A percentile compares a stretch with the other conserved stretches of the same genome.
Conservation (phyloP, 2,113 vertebrate species). For the Gopherus flavomarginatus region DNA sequence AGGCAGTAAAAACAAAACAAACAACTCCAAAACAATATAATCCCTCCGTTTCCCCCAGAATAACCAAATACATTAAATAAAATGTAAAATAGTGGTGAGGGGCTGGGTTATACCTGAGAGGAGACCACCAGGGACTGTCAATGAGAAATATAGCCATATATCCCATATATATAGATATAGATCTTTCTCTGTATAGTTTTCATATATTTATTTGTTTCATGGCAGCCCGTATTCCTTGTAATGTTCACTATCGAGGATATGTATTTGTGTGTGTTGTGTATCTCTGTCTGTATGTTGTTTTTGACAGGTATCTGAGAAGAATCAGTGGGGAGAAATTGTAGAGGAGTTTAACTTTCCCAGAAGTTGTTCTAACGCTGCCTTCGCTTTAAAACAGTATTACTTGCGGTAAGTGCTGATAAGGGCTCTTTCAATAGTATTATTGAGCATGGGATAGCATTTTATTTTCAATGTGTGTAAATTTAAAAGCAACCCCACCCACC, state of each 20-base stretch:
- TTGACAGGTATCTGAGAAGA: constrained; percentile 97
- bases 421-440: constrained; percentile 72
- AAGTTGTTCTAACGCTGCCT: constrained; percentile 99
- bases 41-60: neutral
- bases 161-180: neutral
- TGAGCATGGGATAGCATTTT: constrained; percentile 54
- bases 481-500: constrained; percentile 39
- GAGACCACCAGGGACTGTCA: constrained; percentile 18
- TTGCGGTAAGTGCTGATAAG: constrained; percentile 92
- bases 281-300: constrained; percentile 78
- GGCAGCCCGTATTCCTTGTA: constrained; percentile 57
- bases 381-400: constrained; percentile 99
- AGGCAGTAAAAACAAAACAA: constrained; percentile 85
- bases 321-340: constrained; percentile 97
- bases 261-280: constrained; percentile 68
- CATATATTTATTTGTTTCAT: constrained; percentile 66
- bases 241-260: constrained; percentile 59
- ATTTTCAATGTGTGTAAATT: constrained; percentile 28
- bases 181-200: constrained; percentile 40
- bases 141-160: constrained; percentile 40
- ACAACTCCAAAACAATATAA: constrained; percentile 67
- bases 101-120: constrained; percentile 7
- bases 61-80: constrained; percentile 32
- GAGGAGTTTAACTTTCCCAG: constrained; percentile 99
- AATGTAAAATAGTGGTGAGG: neutral